Conservation (phyloP, 2,797 vertebrate genomes). For the Thunnus albacares region DNA sequence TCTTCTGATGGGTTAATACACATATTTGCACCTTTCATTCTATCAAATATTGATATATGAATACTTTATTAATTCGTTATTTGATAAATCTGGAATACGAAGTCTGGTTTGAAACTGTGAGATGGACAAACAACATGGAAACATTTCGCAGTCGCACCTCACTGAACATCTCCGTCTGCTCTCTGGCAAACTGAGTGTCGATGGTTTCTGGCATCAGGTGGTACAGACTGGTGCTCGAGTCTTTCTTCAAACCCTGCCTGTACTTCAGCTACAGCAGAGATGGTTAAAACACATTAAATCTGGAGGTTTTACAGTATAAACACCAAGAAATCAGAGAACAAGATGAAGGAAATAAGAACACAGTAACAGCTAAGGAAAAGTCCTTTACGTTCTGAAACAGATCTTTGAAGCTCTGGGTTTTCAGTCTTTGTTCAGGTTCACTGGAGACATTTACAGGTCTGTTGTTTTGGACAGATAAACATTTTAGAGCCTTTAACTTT, state of each 20-base stretch:
- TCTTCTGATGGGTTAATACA: too few relatives aligned
- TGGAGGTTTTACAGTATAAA: constrained; percentile 50
- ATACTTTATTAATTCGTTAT: not conserved
- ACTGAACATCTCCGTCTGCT: constrained; percentile 88
- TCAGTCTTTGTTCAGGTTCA: too few relatives aligned
- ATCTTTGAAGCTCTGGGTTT: too few relatives aligned
- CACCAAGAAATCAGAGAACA: not conserved
- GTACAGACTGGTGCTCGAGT: constrained; percentile 79
- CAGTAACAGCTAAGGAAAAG: too few relatives aligned
- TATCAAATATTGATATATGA: not conserved
- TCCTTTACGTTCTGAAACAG: too few relatives aligned
- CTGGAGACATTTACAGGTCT: too few relatives aligned
- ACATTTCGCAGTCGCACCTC: constrained; percentile 77
- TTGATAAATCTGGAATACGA: not conserved
- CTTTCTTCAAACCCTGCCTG: constrained; percentile 51
- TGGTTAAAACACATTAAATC: not conserved
- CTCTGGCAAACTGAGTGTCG: constrained; percentile 88
- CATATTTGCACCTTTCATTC: not conserved
- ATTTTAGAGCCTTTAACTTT: too few relatives aligned
- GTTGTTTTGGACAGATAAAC: too few relatives aligned
- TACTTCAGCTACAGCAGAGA: constrained; percentile 65
- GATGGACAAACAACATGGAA: not conserved
- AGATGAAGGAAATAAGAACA: not conserved
- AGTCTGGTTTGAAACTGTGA: too few relatives aligned
- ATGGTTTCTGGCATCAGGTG: constrained; percentile 90